A percentile compares a stretch with the other conserved stretches of the same genome.
Evolutionary conservation across 2,888 invertebrate species (phyloP).

Genomic region (Ferdinandea cuprea): DNA sequence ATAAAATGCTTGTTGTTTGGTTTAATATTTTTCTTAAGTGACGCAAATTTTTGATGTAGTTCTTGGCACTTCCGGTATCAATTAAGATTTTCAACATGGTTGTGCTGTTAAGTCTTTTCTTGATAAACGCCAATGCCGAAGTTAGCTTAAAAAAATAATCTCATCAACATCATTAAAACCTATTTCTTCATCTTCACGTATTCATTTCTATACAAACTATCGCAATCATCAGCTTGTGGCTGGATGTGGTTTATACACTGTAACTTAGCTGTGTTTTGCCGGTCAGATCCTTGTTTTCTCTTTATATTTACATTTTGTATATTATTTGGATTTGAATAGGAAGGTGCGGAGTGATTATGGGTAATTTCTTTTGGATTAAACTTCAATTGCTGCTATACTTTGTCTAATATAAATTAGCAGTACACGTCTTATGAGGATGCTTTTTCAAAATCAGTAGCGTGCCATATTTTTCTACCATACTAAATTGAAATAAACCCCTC

Average conservation of each 20-base stretch:
- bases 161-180: no score
- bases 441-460: no score
- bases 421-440: no score
- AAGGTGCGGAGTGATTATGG: neutral
- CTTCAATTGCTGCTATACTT: neutral
- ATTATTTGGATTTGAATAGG: neutral
- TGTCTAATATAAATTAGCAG: no score
- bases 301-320: neutral
- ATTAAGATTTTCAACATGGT: conserved; percentile 4
- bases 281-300: neutral
- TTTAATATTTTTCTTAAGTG: neutral
- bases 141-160: conserved; percentile 25
- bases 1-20: neutral
- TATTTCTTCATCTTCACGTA: neutral
- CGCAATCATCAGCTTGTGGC: neutral
- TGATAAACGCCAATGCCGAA: conserved; percentile 26
- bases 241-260: neutral
- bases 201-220: neutral
- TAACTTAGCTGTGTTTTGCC: neutral
- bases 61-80: conserved; percentile 25
- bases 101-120: conserved; percentile 14
- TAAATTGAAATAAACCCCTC: no score
- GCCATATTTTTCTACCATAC: no score
- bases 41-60: conserved; percentile 7
- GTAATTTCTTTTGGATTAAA: neutral